These are phyloP conservation scores for Larimichthys crocea DNA, from an alignment of 2,113 vertebrate genomes.

Conservation along the genomic window DNA sequence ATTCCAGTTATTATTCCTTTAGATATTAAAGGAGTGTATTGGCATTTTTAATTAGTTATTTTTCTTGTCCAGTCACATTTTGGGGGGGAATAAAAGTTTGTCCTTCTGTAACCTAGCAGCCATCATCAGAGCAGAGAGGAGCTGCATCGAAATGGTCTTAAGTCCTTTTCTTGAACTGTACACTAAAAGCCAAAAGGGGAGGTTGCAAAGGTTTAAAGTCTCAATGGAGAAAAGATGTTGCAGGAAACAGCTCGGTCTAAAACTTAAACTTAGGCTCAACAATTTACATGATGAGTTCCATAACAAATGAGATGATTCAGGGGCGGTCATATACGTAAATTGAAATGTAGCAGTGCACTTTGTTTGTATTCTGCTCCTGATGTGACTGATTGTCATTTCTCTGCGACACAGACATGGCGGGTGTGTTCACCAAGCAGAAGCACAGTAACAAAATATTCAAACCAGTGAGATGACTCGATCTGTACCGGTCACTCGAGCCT, in stretches of 20 bases:
- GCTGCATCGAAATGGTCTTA: constrained; percentile 42
- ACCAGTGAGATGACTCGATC: constrained; percentile 2
- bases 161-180: constrained; percentile 7
- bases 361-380: constrained; percentile 27
- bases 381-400: constrained; percentile 54
- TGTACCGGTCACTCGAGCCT: not conserved
- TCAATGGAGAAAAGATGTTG: constrained; percentile 1
- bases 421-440: not conserved
- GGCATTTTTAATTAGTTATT: not conserved
- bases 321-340: constrained; percentile 1
- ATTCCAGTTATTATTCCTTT: constrained; percentile 2
- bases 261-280: not conserved
- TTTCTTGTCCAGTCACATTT: constrained; percentile 44
- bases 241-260: not conserved
- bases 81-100: not conserved
- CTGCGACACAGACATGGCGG: not conserved
- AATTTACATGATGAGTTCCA: not conserved
- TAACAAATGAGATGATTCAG: constrained; percentile 7
- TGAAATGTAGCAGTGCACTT: constrained; percentile 1
- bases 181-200: constrained; percentile 19
- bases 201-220: not conserved
- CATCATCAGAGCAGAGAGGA: constrained; percentile 30
- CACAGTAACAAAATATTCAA: constrained; percentile 6
- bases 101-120: constrained; percentile 46
- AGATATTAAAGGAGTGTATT: constrained; percentile 12